Evolutionary conservation across 2,888 invertebrate species (phyloP), one percentile per base, ranked within the genome.

Genomic region (Pollenia labialis): DNA sequence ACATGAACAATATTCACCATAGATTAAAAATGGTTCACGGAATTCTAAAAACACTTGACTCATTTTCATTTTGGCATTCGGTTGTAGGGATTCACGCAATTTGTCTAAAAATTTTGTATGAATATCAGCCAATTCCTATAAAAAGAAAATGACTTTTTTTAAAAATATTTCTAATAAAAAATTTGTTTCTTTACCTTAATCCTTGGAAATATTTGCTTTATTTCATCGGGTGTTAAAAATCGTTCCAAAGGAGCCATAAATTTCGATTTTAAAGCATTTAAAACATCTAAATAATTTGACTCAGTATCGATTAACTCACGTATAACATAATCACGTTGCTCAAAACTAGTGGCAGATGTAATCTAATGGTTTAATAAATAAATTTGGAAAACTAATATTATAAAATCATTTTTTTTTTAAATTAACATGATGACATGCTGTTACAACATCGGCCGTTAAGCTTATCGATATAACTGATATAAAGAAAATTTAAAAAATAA

Each of bases 271-370:
- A 98, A 95, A 94, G 97, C 98, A 91, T 95, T 95, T 75, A 99
- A 94, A 12, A 99, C 99, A 91, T 98, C 98, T 69, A 99, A 96
- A 92, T 99, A 99, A 93, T 99, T 99, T 90, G 96, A 96, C 94
- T 99, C 99, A 0, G 99, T 99, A 93, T 99, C 99, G 54, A 99
- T 95, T 79, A 99, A 94, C 93, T 99, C 99, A 88, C 97, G 95
- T 91, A 98, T 97, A 66, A 97, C 97, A 92, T 98, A 98, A 93
- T 99, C 99, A 85, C 99, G 95, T 93, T 98, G 99, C 93, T 98
- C 98, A 89, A 95, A 93, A 90, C 95, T 95, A 89, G 95, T 95
- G 89, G 92, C 89, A 9, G 92, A 92, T 40, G 95, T 94, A 83
- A 92, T 90, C 93, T 92, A 88, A 16, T 75, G 62, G 56, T 56